Evolutionary conservation across 2,888 invertebrate species (phyloP), one percentile per base, ranked within the genome.

Genomic region (Himalopsyche kuldschensis): DNA sequence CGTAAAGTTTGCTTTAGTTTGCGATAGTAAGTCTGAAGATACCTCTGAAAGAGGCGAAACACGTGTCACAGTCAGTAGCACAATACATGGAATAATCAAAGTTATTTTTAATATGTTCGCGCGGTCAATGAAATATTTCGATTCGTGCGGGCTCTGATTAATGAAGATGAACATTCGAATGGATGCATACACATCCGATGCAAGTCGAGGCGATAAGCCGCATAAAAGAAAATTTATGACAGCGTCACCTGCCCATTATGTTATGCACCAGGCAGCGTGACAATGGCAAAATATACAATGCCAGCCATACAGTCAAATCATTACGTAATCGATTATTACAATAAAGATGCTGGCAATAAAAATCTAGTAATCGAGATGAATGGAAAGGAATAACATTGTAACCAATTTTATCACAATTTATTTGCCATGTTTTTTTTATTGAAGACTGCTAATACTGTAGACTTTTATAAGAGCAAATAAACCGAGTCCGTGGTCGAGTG

Each of bases 231-330:
- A 32, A 78, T 85, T 82, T 85, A 78, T 82, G 79, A 79, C 81
- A n/a, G 35, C 77, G 85, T 85, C 85, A 85, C 82, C 77, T 47
- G 79, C 48, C 83, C 69, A 85, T 84, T 85, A 84, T 81, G 41
- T 84, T 82, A 84, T 82, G 80, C 82, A 63, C 46, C 48, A 78
- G 76, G 80, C 63, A 77, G 35, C 78, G 55, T 82, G 83, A 84
- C 85, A 82, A 85, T 78, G 55, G 78, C 78, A 82, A 76, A 84
- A 80, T 80, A 79, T 80, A 84, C 85, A 85, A 81, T 80, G 85
- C 83, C 81, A 85, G 83, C 83, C 85, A 85, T 83, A 81, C 55
- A 79, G n/a, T 47, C 75, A 79, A n/a, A 82, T 82, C 79, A 82
- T 24, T 69, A 27, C 69, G 69, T 69, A 69, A 69, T 69, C 69